Evolutionary conservation across 2,888 invertebrate species (phyloP), one percentile per base, ranked within the genome.

Genomic region (Caenorhabditis zanzibari): DNA sequence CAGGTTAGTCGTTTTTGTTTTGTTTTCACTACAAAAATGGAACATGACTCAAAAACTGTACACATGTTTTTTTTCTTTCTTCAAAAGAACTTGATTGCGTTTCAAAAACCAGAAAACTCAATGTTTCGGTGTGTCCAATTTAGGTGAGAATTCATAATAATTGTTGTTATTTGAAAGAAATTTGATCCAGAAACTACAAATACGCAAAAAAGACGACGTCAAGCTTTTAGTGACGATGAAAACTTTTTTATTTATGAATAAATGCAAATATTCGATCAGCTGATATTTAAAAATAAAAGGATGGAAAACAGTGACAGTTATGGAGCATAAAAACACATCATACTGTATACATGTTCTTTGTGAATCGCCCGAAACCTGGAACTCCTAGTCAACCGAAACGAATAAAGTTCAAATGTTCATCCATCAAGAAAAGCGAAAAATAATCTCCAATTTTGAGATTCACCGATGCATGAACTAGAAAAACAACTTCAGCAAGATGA

Each of bases 181-280:
- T 54, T 54, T 22, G 64, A 74, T 64, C 54, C 41, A 22, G 26
- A 12, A 54, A 7, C 12, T 14, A 26, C 14, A 16, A 52, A 22
- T 26, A 74, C 59, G 26, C 49, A 32, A 19, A n/a, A 44, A 24
- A 63, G 19, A 58, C 38, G 52, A 61, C 28, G 41, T 56, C 71
- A 58, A 38, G 64, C 74, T 64, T 74, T 74, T 74, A 74, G 64
- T 63, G 63, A 64, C 74, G 63, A 74, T 64, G 61, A 63, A 52
- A 61, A 73, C 12, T 26, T 47, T 47, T 24, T 63, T 61, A 26
- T 73, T 61, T 63, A 52, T 47, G 19, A 19, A 19, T 24, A n/a
- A 63, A 22, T 26, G 38, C 24, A 19, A 61, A 19, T 7, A 41
- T n/a, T n/a, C n/a, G n/a, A n/a, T 44, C 63, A 44, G 44, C 41